These are phyloP conservation scores for Acipenser oxyrinchus DNA, from an alignment of 2,797 vertebrate species.

Conservation along the genomic window DNA sequence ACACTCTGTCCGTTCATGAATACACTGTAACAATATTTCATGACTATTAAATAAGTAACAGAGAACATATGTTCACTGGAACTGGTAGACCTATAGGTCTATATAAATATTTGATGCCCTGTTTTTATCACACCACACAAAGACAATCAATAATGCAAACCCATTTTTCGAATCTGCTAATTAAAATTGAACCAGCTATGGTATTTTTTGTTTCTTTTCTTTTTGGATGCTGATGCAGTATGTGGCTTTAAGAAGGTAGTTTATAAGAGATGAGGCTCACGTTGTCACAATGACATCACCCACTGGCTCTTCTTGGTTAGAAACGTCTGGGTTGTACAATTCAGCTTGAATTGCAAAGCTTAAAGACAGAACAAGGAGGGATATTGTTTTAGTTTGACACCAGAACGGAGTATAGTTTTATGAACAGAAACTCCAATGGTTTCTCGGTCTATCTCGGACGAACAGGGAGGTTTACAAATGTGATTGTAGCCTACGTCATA, in stretches of 20 bases:
- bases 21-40: neutral
- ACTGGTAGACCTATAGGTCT: neutral
- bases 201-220: neutral
- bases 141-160: constrained; percentile 1
- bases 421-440: too few species aligned
- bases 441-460: too few species aligned
- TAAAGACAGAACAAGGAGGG: neutral
- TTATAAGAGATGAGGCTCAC: constrained; percentile 80
- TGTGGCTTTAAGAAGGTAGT: constrained; percentile 75
- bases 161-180: constrained; percentile 3
- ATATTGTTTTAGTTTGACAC: too few species aligned
- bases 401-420: too few species aligned
- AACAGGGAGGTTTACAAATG: too few species aligned
- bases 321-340: constrained; percentile 50
- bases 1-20: too few species aligned
- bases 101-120: constrained; percentile 7
- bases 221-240: constrained; percentile 45
- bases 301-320: constrained; percentile 67
- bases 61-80: neutral
- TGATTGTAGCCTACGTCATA: too few species aligned
- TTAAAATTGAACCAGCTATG: constrained; percentile 12
- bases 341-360: constrained; percentile 56
- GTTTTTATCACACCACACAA: neutral
- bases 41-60: constrained; percentile 18
- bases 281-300: constrained; percentile 81